Evolutionary conservation across 2,797 vertebrate genomes (phyloP).

Genomic region (Phrynocephalus guinanensis): DNA sequence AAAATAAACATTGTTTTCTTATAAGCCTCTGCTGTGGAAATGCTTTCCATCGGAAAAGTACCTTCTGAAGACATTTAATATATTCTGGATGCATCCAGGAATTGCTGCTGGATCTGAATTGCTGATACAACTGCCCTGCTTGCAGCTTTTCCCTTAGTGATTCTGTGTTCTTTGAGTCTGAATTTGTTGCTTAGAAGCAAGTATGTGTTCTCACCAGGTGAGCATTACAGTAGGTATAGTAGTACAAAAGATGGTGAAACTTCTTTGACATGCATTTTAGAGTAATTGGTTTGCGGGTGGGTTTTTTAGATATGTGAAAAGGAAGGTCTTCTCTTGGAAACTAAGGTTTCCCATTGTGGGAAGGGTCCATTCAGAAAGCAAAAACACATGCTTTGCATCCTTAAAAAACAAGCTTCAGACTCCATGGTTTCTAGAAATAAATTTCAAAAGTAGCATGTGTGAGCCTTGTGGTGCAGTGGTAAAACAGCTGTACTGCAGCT

Average conservation of each 20-base stretch:
- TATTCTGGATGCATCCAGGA: background rate
- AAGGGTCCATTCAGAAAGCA: background rate
- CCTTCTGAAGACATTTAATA: constrained; percentile 14
- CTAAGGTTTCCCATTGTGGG: background rate
- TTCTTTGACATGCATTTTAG: background rate
- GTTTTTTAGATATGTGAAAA: background rate
- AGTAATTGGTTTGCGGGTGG: background rate
- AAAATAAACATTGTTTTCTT: constrained; percentile 74
- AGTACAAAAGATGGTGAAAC: too few species aligned
- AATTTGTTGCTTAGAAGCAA: background rate
- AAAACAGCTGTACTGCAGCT: too few species aligned
- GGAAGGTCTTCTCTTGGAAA: background rate
- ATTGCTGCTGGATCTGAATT: background rate
- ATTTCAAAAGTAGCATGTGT: background rate
- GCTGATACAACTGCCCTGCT: background rate
- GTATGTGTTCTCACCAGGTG: background rate
- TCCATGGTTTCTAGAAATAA: background rate
- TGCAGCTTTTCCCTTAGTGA: background rate
- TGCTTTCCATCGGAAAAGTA: constrained; percentile 32
- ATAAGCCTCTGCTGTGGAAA: constrained; percentile 52
- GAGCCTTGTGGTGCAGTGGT: too few species aligned
- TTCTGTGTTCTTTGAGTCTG: background rate
- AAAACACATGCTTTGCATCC: background rate
- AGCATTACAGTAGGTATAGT: too few species aligned
- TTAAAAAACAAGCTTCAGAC: background rate